These are phyloP conservation scores for Scolanthus callimorphus DNA, from an alignment of 92 coral and sea anemone genomes.

Conservation along the genomic window DNA sequence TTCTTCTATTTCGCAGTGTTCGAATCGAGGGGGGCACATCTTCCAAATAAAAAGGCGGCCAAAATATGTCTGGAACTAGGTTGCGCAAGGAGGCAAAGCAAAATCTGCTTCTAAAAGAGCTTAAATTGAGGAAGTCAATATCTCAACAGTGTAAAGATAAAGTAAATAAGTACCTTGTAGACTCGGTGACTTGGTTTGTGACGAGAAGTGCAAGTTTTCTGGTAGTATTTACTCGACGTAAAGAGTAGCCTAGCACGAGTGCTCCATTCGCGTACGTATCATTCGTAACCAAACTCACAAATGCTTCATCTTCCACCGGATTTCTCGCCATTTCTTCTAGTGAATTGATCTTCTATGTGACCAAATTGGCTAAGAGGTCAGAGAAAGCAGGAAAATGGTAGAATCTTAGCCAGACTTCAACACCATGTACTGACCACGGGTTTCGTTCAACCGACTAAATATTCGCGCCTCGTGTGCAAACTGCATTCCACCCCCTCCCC, in stretches of 20 bases:
- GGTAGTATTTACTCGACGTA: slow-evolving; percentile 93
- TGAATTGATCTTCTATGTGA: not conserved
- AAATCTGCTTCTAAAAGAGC: no score
- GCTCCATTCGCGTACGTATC: slow-evolving; percentile 96
- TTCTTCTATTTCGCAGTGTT: no score
- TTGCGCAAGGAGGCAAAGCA: no score
- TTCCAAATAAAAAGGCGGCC: no score
- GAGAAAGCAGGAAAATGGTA: not conserved
- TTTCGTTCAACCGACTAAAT: not conserved
- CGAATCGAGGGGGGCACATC: no score
- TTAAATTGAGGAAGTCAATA: no score
- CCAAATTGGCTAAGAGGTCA: not conserved
- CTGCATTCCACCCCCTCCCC: not conserved
- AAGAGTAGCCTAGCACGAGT: slow-evolving; percentile 91
- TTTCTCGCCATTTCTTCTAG: slow-evolving; percentile 46
- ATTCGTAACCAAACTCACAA: slow-evolving; percentile 92
- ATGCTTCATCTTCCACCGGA: slow-evolving; percentile 74
- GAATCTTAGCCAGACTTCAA: slow-evolving; percentile 5
- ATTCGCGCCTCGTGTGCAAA: slow-evolving; percentile 37
- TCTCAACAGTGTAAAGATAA: no score
- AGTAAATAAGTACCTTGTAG: no score
- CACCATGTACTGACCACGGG: slow-evolving; percentile 10
- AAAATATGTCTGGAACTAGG: no score
- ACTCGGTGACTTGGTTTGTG: slow-evolving; percentile 73
- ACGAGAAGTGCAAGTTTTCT: slow-evolving; percentile 92